Evolutionary conservation across 2,888 invertebrate species (phyloP).

Genomic region (Catocala sponsa): DNA sequence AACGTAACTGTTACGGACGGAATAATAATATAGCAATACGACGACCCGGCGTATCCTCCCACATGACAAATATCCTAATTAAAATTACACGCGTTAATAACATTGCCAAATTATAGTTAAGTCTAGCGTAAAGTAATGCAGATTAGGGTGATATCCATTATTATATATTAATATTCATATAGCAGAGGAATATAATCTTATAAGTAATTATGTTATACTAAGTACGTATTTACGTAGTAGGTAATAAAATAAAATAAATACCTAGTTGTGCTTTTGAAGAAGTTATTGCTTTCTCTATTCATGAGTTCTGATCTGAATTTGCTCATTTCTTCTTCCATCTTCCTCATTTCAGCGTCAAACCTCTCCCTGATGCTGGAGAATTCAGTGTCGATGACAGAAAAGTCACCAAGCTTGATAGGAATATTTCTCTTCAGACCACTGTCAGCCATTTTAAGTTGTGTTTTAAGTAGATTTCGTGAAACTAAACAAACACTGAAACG

Average conservation of each 20-base stretch:
- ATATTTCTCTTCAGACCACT: slow-evolving; percentile 95
- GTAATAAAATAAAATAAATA: slow-evolving; percentile 77
- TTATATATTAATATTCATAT: neutral
- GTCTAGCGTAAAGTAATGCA: neutral
- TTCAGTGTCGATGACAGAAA: slow-evolving; percentile 98
- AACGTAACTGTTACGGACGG: slow-evolving; percentile 67
- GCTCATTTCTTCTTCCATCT: slow-evolving; percentile 99
- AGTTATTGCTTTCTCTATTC: slow-evolving; percentile 97
- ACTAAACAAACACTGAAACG: slow-evolving; percentile 86
- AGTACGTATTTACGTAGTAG: slow-evolving; percentile 5
- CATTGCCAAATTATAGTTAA: slow-evolving; percentile 11
- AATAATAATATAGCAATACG: slow-evolving; percentile 71
- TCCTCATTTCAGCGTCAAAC: slow-evolving; percentile 98
- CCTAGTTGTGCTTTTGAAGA: slow-evolving; percentile 96
- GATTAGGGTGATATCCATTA: neutral
- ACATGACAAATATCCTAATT: slow-evolving; percentile 42
- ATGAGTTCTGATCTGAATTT: slow-evolving; percentile 97
- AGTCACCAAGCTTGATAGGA: slow-evolving; percentile 97
- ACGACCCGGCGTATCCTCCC: slow-evolving; percentile 48
- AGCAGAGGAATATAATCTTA: neutral
- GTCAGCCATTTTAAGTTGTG: slow-evolving; percentile 91
- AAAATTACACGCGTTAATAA: slow-evolving; percentile 32
- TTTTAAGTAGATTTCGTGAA: slow-evolving; percentile 70
- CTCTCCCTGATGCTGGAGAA: slow-evolving; percentile 98
- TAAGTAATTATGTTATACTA: slow-evolving; percentile 6